Evolutionary conservation across 2,113 vertebrate genomes (phyloP).

Genomic region (Sorex fumeus): DNA sequence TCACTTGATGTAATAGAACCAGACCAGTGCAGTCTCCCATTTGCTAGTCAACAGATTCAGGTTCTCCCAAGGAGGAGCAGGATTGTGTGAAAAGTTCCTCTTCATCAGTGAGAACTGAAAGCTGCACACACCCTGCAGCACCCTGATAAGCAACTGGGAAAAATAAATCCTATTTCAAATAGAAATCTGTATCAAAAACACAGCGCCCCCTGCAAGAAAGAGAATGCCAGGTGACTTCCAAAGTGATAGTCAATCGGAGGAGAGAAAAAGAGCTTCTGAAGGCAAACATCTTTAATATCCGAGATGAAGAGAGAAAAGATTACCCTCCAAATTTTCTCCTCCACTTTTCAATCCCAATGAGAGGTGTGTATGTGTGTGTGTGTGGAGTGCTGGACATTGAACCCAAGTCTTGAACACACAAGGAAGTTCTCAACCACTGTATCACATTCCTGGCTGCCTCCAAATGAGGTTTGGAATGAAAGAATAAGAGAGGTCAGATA

Average conservation of each 20-base stretch:
- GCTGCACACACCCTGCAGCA: accelerated
- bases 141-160: not conserved
- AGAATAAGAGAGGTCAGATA: too few species aligned
- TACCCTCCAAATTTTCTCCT: not conserved
- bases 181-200: not conserved
- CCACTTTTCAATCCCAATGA: not conserved
- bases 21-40: not conserved
- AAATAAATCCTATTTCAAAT: not conserved
- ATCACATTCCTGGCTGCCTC: too few species aligned
- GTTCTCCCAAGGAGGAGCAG: not conserved
- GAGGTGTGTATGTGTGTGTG: too few species aligned
- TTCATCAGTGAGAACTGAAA: not conserved
- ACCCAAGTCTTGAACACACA: too few species aligned
- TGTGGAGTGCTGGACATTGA: too few species aligned
- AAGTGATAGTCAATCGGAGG: not conserved
- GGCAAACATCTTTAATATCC: not conserved
- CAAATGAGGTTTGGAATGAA: too few species aligned
- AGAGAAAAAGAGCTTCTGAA: not conserved
- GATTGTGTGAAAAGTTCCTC: not conserved
- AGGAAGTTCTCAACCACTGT: too few species aligned
- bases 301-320: not conserved
- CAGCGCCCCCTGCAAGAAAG: not conserved
- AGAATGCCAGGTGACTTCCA: not conserved
- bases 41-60: not conserved
- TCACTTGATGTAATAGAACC: not conserved